phyloP scores from a whole-genome alignment of 2,113 vertebrate genomes.

The Platycercus adscitus region DNA sequence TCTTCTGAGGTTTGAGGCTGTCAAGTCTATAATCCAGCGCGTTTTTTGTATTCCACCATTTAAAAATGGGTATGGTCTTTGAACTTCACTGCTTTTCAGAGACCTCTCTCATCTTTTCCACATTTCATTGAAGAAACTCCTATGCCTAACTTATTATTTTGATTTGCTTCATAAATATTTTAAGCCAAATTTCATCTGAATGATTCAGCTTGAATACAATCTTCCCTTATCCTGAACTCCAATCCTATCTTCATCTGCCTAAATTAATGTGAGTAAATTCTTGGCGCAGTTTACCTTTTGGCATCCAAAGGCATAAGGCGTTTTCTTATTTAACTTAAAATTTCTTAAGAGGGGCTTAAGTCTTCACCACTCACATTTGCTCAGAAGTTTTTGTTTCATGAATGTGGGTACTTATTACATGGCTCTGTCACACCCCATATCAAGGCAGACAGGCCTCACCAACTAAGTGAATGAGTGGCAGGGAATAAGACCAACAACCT shows the following conservation, averaged over 20 bases:
- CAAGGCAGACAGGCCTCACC: neutral
- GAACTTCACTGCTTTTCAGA: neutral
- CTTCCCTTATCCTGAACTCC: neutral
- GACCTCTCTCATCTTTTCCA: neutral
- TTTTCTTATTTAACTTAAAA: neutral
- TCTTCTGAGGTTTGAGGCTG: neutral
- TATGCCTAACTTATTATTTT: neutral
- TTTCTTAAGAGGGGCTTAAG: neutral
- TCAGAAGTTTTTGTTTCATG: neutral
- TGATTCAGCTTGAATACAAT: neutral
- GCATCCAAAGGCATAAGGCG: neutral
- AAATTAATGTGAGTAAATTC: neutral
- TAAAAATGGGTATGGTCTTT: neutral
- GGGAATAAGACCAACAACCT: neutral
- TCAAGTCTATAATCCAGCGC: rapidly evolving
- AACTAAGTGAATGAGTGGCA: neutral
- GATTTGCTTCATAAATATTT: neutral
- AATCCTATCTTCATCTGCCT: neutral
- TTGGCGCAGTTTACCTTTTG: neutral
- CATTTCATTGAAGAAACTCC: neutral
- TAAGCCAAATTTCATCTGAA: neutral
- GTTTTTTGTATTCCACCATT: neutral
- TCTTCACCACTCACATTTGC: neutral
- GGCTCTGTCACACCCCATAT: neutral
- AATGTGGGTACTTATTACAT: neutral